Conservation (phyloP, 2,113 vertebrate species). For the Malurus elegans region DNA sequence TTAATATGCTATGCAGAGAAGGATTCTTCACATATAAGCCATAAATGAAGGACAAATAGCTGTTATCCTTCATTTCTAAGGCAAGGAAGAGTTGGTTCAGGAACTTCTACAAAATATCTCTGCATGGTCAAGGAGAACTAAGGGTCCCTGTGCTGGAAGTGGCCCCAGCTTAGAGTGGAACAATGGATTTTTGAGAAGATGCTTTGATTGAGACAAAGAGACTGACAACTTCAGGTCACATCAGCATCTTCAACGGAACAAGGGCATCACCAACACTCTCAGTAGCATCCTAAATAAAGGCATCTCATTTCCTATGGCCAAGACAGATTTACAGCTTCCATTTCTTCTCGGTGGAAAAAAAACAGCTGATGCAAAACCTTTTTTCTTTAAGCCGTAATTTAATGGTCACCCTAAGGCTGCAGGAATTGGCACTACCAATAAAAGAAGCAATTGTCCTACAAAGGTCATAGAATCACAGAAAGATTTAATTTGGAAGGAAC, state of each 20-base stretch:
- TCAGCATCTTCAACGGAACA: background rate
- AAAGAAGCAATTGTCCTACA: background rate
- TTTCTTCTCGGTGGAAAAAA: constrained; percentile 40
- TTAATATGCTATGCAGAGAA: background rate
- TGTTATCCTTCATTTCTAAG: background rate
- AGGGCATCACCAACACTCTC: constrained; percentile 7
- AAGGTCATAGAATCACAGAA: constrained; percentile 6
- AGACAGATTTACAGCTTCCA: constrained; percentile 58
- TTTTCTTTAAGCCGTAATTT: constrained; percentile 52
- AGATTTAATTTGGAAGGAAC: constrained; percentile 18
- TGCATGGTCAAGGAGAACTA: background rate
- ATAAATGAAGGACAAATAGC: background rate
- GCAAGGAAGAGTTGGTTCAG: background rate
- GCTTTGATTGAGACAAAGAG: background rate
- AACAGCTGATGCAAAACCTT: constrained; percentile 47
- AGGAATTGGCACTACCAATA: constrained; percentile 16
- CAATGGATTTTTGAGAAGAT: background rate
- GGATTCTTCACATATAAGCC: background rate
- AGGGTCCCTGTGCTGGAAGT: background rate
- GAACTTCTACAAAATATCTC: background rate
- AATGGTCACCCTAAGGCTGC: constrained; percentile 25
- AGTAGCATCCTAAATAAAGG: constrained; percentile 51
- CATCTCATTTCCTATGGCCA: constrained; percentile 25
- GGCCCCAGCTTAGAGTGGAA: background rate
- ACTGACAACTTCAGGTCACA: background rate